Base-by-base conservation (phyloP, 2,113 vertebrate genomes). In the Parus major region DNA sequence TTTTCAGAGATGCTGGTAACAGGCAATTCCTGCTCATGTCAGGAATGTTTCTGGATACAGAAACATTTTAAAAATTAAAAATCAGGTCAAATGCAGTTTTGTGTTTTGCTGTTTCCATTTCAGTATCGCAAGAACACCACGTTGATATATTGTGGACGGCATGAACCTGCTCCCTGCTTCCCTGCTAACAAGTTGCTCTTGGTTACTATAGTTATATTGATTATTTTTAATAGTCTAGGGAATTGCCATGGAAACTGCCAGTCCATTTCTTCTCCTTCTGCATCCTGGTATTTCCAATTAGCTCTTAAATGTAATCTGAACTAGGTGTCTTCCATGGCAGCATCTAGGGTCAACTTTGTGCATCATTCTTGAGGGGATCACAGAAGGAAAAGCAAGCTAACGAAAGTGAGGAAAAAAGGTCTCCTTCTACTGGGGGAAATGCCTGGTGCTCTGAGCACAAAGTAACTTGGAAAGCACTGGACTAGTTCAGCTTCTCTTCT, bases 211-310 rank as follows among this genome's bases (percentile, higher is more conserved):
- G 31, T 70, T 49, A 18, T 29, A 65, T 72, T 41, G 53, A 61
- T 94, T 88, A 55, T 70, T 86, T 79, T 88, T 81, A 69, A 65
- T 35, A 53, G 28, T 31, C 39, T 60, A 59, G 60, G 35, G 44
- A 79, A 86, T 86, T 93, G 33, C 64, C 52, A 73, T 81, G 76
- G 88, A 83, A 93, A 93, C 73, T 33, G 8, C 25, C 11, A 33
- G 55, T 41, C 8, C 31, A 28, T 81, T 90, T 86, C 60, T 79
- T 71, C 25, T 46, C 57, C 9, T 79, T 69, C 50, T 71, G 46
- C 35, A 66, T 47, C 35, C 47, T 35, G 11, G 27, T 52, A 63
- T 69, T 73, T 77, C 71, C 50, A 92, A 15, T 39, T 42, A 60
- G 12, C 33, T 86, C 44, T 59, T 69, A 92, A 65, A 80, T 11